Evolutionary conservation across 2,888 invertebrate genomes (phyloP), one percentile per base, ranked within the genome.

Genomic region (Caenorhabditis sp.): DNA sequence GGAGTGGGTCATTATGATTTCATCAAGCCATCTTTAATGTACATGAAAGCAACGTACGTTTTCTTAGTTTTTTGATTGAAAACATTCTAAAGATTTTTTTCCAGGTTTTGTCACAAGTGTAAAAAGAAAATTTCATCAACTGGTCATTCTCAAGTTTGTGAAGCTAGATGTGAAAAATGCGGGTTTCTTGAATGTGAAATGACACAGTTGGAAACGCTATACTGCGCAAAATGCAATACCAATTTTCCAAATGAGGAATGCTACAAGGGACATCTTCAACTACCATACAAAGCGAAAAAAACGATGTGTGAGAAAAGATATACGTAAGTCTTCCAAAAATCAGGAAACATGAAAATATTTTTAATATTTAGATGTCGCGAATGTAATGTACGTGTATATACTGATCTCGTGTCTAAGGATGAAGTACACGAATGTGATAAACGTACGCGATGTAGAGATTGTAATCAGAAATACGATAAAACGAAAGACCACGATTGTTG

Each of bases 251-350:
- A 31, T 16, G 31, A 58, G 31, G 58, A 58, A 8, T 58, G 58
- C 31, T 58, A 16, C n/a, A 31, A 58, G 10, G 31, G 58, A 31
- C 58, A 58, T 58, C 31, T 58, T 7, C 12, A 58, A 58, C 12
- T 1, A 1, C 31, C 58, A 4, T 58, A 58, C n/a, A 28, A 16
- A 8, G 14, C 58, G 8, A 58, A 31, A 31, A 58, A 58, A 26
- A 12, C 58, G 31, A 58, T 58, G 58, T 58, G 58, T 31, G 31
- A 28, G n/a, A 58, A 58, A 26, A 28, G 58, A 58, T 58, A 58
- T 31, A 58, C 58, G 58, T 58, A 58, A 10, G 58, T 31, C n/a
- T n/a, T n/a, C n/a, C n/a, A n/a, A n/a, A n/a, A n/a, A n/a, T n/a
- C n/a, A n/a, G n/a, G n/a, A n/a, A n/a, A n/a, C n/a, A 26, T 26